Conservation (phyloP, 2,113 vertebrate species). For the Orthonyx spaldingii region DNA sequence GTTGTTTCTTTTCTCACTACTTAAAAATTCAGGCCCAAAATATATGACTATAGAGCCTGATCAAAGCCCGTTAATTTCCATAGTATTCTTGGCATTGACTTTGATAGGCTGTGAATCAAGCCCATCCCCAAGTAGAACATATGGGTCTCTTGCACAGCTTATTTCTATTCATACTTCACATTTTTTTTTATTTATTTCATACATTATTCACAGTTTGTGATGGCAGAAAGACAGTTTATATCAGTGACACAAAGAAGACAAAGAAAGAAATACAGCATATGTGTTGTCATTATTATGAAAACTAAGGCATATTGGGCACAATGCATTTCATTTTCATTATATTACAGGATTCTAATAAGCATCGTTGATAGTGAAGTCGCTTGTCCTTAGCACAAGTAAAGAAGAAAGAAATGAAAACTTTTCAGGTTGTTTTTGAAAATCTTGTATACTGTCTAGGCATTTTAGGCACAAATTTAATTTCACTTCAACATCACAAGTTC, state of each 20-base stretch:
- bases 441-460: constrained; percentile 59
- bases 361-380: constrained; percentile 55
- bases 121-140: background rate
- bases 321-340: constrained; percentile 64
- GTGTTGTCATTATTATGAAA: constrained; percentile 66
- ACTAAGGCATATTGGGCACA: constrained; percentile 57
- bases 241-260: constrained; percentile 57
- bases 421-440: constrained; percentile 57
- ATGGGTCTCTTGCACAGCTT: constrained; percentile 1
- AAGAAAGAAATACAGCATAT: constrained; percentile 59
- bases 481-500: constrained; percentile 51
- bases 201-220: constrained; percentile 64
- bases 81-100: constrained; percentile 32
- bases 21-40: constrained; percentile 9
- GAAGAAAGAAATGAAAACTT: constrained; percentile 50
- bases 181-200: constrained; percentile 57
- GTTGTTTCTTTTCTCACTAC: constrained; percentile 12
- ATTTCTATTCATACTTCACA: constrained; percentile 28
- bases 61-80: constrained; percentile 34
- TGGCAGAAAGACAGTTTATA: constrained; percentile 60
- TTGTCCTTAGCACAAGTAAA: constrained; percentile 41
- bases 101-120: constrained; percentile 30
- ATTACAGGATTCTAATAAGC: constrained; percentile 59
- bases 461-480: constrained; percentile 71
- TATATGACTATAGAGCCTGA: constrained; percentile 18